Base-by-base conservation (phyloP, 2,888 invertebrate species). In the Drosophila pegasa region DNA sequence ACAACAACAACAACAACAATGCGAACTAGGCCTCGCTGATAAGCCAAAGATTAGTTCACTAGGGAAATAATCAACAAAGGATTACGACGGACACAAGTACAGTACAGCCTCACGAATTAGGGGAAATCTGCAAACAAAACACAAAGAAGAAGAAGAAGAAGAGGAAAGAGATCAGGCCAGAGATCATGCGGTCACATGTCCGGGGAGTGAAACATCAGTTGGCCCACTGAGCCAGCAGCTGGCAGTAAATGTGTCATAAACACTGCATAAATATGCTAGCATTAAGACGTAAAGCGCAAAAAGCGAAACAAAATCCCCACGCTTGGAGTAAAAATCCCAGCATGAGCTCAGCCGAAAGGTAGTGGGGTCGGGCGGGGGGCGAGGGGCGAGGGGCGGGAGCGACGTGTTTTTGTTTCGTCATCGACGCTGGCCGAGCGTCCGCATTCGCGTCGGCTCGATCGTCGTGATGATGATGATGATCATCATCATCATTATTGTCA, bases 301-400 rank as follows among this genome's bases (percentile, higher is more conserved):
- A 63, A 43, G 43, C 2, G 25, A 27, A 43, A 27, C 25, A 3
- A 16, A 71, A 59, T 59, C 80, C 65, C 55, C 67, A 27, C 27
- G 48, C 47, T 57, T 27, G 40, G 69, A 64, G 82, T 40, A 59
- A 71, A 82, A 79, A 64, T 67, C 86, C 60, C 83, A 88, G 88
- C 75, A 60, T 78, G 87, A 84, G 78, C 66, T 77, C 51, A 74
- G 80, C 80, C 64, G 45, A 67, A 60, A 70, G n/a, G n/a, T n/a
- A n/a, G n/a, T n/a, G n/a, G n/a, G n/a, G n/a, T n/a, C n/a, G n/a
- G n/a, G n/a, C n/a, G n/a, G n/a, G n/a, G n/a, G n/a, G n/a, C n/a
- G n/a, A n/a, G n/a, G n/a, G 7, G 50, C 33, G 16, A 20, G 50
- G n/a, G 35, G 33, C 2, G 33, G 20, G 1, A 18, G 37, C n/a